Base-by-base conservation (phyloP, 2,113 vertebrate genomes). In the Solenodon paradoxus region DNA sequence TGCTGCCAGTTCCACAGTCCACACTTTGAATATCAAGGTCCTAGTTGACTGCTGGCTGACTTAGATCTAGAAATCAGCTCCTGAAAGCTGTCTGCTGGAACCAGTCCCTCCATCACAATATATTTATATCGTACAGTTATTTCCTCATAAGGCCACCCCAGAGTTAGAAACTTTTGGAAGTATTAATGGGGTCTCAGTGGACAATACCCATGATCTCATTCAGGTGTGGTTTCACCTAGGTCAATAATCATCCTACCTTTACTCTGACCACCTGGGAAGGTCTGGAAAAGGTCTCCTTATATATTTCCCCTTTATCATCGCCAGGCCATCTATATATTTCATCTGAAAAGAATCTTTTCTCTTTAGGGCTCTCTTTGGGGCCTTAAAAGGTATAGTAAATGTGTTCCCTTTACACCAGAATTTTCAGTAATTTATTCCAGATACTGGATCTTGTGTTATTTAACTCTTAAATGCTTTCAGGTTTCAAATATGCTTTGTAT, bases 361-460 rank as follows among this genome's bases (percentile, higher is more conserved):
- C 69, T 95, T 88, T 94, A 85, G 51, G 74, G 72, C 63, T 96
- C 95, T 95, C 95, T 84, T 95, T 68, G 83, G 90, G 22, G 69
- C 53, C 92, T 97, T 97, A 96, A 96, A 96, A 97, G 80, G 53
- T 96, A 69, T 75, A 88, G 32, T 91, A 95, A 97, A 96, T 94
- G 75, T 89, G 77, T 95, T 96, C 90, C 95, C 88, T 96, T 97
- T 90, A 93, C 47, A 90, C 71, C n/a, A 90, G 96, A 57, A 95
- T 95, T 95, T 96, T 96, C 80, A 75, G 72, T 97, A 96, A 97
- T 97, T 94, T 96, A 92, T 94, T 96, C 95, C 97, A 97, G 96
- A 95, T 51, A 86, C 68, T 42, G 71, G 71, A 84, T 78, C 95
- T 96, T 95, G 61, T 93, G 95, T 96, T 88, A 96, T 96, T 96